These are phyloP conservation scores for Halichoerus grypus DNA, from an alignment of 2,113 vertebrate species.

Conservation along the genomic window DNA sequence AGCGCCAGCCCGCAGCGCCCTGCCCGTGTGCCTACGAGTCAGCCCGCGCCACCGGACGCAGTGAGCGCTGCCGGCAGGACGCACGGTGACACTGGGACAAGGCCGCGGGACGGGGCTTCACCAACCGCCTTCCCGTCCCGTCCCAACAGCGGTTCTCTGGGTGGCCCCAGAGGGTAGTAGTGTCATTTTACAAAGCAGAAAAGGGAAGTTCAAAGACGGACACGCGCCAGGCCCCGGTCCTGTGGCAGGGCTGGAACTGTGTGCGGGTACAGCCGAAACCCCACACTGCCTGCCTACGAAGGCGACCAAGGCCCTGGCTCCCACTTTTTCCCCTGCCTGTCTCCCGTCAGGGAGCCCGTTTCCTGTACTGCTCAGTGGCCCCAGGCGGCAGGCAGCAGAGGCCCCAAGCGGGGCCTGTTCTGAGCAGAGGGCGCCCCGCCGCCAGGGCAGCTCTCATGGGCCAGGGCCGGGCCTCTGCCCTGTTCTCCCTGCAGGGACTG, in stretches of 20 bases:
- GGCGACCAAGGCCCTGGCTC: accelerated
- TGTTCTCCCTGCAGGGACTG: neutral
- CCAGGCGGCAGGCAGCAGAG: no score
- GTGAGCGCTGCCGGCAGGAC: no score
- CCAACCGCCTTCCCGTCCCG: neutral
- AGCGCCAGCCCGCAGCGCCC: no score
- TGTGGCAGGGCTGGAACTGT: no score
- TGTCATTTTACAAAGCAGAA: neutral
- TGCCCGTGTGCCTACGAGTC: no score
- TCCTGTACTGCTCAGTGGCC: neutral
- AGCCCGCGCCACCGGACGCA: no score
- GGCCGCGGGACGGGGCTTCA: accelerated
- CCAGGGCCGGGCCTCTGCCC: accelerated
- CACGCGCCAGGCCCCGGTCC: neutral
- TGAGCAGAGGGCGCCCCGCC: neutral
- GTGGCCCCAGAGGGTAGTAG: neutral
- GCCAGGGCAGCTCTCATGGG: accelerated
- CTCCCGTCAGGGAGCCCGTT: neutral
- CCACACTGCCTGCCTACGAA: accelerated
- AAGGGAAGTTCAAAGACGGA: neutral
- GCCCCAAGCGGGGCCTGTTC: accelerated
- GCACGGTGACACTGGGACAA: neutral
- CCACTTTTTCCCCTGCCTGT: neutral
- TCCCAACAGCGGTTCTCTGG: neutral
- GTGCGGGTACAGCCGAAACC: neutral